A percentile compares a stretch with the other conserved stretches of the same genome.
phyloP scores from a whole-genome alignment of 2,113 vertebrate species.

The Monopterus albus region DNA sequence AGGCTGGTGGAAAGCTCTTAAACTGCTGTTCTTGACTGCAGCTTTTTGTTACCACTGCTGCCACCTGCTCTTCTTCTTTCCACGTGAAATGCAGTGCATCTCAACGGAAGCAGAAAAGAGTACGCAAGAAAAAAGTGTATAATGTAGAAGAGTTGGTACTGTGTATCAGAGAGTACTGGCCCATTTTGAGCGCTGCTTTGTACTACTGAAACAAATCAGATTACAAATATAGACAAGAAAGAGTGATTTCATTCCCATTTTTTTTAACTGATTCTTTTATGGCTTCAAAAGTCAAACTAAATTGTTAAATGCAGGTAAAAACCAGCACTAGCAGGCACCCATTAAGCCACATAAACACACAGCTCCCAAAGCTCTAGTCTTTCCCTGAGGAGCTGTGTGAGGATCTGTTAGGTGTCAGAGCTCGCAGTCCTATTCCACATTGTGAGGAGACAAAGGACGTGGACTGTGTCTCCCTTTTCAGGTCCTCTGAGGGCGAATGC shows the following conservation, averaged over 20 bases:
- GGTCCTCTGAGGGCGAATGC: conserved; percentile 51
- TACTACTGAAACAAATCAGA: neutral
- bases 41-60: no score
- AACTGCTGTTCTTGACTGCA: no score
- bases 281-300: no score
- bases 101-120: no score
- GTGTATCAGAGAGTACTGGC: no score
- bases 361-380: neutral
- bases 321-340: neutral
- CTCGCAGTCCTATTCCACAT: conserved; percentile 54
- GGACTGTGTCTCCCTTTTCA: conserved; percentile 68
- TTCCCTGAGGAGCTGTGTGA: conserved; percentile 36
- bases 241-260: no score
- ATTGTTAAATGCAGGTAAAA: conserved; percentile 20
- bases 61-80: no score
- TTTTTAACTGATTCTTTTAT: no score
- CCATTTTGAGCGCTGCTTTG: neutral
- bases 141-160: no score
- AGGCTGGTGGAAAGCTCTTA: no score
- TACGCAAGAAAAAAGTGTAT: no score
- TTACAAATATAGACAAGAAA: neutral
- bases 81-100: no score
- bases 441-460: conserved; percentile 71
- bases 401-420: conserved; percentile 38
- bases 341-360: neutral